phyloP scores from a whole-genome alignment of 2,888 invertebrate genomes.

The Nemurella pictetii region DNA sequence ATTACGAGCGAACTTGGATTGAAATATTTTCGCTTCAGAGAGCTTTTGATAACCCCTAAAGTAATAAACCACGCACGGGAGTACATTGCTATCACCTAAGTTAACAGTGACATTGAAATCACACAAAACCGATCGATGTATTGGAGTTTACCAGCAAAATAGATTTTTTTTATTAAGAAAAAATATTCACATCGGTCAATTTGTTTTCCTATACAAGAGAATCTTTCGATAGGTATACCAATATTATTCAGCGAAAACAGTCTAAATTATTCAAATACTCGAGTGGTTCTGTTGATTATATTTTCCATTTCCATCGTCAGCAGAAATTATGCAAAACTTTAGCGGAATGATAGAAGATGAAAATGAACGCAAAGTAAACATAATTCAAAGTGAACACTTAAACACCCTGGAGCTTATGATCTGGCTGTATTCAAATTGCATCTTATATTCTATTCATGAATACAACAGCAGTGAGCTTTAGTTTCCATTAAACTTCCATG shows the following conservation, averaged over 20 bases:
- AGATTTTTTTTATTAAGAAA: too few relatives aligned
- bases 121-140: too few relatives aligned
- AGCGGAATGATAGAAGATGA: conserved; percentile 13
- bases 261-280: conserved; percentile 19
- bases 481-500: not conserved
- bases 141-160: too few relatives aligned
- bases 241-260: not conserved
- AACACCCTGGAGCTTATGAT: conserved; percentile 26
- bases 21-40: too few relatives aligned
- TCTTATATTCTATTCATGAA: conserved; percentile 21
- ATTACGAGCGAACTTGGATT: too few relatives aligned
- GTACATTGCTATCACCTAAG: too few relatives aligned
- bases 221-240: too few relatives aligned
- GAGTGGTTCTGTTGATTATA: not conserved
- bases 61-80: too few relatives aligned
- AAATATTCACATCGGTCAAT: too few relatives aligned
- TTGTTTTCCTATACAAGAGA: too few relatives aligned
- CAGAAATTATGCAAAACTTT: conserved; percentile 25
- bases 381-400: conserved; percentile 28
- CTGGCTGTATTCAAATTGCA: conserved; percentile 27
- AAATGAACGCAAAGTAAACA: conserved; percentile 26
- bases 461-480: not conserved
- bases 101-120: too few relatives aligned
- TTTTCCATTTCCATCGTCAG: not conserved
- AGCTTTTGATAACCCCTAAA: too few relatives aligned